A percentile compares a stretch with the other conserved stretches of the same genome.
Evolutionary conservation across 2,113 vertebrate genomes (phyloP).

Genomic region (Chrysemys picta): DNA sequence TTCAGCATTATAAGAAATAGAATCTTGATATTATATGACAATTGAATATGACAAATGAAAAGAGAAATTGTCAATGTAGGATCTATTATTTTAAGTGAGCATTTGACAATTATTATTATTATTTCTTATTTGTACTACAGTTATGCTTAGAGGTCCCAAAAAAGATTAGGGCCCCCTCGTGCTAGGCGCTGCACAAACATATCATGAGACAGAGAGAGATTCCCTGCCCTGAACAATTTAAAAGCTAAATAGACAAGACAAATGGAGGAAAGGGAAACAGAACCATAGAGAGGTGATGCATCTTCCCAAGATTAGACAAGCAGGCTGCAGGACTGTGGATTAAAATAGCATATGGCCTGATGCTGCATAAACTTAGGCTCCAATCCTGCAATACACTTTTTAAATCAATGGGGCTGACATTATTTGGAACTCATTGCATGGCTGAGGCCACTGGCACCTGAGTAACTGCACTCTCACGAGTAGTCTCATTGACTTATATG

Average conservation of each 20-base stretch:
- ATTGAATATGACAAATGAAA: not conserved
- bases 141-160: not conserved
- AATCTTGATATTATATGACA: not conserved
- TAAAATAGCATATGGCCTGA: not conserved
- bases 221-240: not conserved
- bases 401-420: not conserved
- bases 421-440: not conserved
- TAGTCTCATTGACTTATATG: not conserved
- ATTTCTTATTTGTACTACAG: not conserved
- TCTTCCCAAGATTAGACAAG: not conserved
- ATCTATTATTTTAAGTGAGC: not conserved
- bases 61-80: not conserved
- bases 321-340: not conserved
- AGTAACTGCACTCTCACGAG: not conserved
- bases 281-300: not conserved
- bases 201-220: not conserved
- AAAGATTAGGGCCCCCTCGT: not conserved
- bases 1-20: not conserved
- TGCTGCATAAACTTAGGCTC: not conserved
- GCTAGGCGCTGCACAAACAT: not conserved
- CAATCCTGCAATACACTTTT: not conserved
- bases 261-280: not conserved
- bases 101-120: not conserved
- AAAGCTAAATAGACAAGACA: not conserved
- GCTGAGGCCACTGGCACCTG: not conserved